phyloP scores from a whole-genome alignment of 64 coral and sea anemone species.

The Actinia equina region DNA sequence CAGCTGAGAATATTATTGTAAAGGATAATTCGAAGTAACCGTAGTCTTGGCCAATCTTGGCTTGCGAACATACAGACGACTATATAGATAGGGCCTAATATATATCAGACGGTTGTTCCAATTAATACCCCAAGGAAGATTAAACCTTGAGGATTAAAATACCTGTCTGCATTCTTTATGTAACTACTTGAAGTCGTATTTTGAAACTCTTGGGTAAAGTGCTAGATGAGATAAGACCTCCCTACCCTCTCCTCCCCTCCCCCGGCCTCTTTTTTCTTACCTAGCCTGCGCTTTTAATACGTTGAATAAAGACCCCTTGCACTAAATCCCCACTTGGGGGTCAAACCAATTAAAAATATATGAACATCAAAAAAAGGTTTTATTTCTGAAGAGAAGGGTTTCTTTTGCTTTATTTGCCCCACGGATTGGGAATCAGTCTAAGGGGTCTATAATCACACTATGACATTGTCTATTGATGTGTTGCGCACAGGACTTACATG shows the following conservation, averaged over 20 bases:
- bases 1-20: neutral
- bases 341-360: neutral
- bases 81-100: neutral
- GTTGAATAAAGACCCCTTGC: too few species aligned
- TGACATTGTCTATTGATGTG: neutral
- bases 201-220: too few species aligned
- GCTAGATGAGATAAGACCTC: too few species aligned
- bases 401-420: too few species aligned
- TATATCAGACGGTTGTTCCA: neutral
- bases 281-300: too few species aligned
- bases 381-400: too few species aligned
- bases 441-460: too few species aligned
- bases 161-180: neutral
- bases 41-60: neutral
- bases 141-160: neutral
- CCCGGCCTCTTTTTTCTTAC: too few species aligned
- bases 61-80: neutral
- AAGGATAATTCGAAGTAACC: neutral
- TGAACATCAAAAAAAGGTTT: neutral
- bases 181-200: too few species aligned
- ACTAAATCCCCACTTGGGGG: neutral
- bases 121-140: neutral
- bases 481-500: neutral
- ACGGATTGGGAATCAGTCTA: too few species aligned
- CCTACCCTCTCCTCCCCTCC: too few species aligned